phyloP scores from a whole-genome alignment of 2,113 vertebrate genomes.

The Paradisaea rubra region DNA sequence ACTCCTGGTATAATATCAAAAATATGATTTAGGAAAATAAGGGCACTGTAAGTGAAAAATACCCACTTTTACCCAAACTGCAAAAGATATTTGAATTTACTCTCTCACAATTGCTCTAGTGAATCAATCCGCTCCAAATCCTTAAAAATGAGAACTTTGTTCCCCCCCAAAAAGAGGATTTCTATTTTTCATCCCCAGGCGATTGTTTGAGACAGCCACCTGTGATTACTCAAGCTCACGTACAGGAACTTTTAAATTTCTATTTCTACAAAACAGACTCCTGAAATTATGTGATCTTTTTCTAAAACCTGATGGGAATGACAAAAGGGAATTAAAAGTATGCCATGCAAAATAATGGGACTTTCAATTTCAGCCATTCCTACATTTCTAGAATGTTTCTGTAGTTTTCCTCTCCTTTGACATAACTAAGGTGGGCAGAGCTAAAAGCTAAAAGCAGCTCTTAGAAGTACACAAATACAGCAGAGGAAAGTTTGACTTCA shows the following conservation, averaged over 20 bases:
- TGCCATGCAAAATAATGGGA: neutral
- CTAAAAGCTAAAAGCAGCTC: neutral
- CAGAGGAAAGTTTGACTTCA: neutral
- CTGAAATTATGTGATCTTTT: neutral
- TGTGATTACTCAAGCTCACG: neutral
- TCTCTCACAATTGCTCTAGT: neutral
- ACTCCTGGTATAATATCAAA: neutral
- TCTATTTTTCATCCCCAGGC: neutral
- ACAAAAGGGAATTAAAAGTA: neutral
- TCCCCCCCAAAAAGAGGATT: neutral
- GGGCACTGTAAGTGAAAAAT: neutral
- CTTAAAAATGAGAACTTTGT: neutral
- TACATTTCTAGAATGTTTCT: neutral
- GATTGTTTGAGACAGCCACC: neutral
- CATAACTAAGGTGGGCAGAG: neutral
- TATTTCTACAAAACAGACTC: neutral
- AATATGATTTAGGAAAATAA: neutral
- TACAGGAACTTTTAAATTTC: neutral
- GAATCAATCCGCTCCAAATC: neutral
- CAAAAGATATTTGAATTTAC: neutral
- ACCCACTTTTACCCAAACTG: neutral
- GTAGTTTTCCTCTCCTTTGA: neutral
- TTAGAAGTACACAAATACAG: neutral
- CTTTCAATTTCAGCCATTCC: neutral
- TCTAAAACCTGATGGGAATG: neutral